These are phyloP conservation scores for cat (Felis catus) DNA, from an alignment of 2,113 vertebrate species.

Conservation along the genomic window DNA sequence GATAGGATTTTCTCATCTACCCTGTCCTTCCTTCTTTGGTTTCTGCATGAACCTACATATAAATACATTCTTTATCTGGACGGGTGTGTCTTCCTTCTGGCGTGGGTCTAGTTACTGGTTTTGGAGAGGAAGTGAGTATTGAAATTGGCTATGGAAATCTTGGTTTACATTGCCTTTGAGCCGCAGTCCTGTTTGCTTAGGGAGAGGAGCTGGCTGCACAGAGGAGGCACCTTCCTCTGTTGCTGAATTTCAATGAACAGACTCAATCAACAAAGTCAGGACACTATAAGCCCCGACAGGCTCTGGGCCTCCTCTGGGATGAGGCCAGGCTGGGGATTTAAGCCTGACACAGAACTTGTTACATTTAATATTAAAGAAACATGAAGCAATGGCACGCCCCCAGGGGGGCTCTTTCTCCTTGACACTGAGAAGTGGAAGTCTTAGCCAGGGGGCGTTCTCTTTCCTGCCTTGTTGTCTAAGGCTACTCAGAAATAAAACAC, in stretches of 20 bases:
- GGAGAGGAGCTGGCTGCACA: background rate
- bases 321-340: background rate
- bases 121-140: background rate
- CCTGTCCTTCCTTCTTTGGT: background rate
- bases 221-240: background rate
- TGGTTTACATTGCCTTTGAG: background rate
- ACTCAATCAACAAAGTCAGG: conserved; percentile 12
- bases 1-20: background rate
- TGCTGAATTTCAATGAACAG: conserved; percentile 42
- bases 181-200: background rate
- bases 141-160: background rate
- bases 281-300: background rate
- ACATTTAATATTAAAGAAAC: conserved; percentile 30
- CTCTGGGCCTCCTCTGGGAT: background rate
- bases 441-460: background rate
- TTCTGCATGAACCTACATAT: conserved; percentile 9
- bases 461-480: background rate
- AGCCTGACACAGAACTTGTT: background rate
- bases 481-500: background rate
- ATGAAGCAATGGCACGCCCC: background rate
- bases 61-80: conserved; percentile 8
- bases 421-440: background rate
- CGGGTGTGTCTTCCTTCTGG: background rate
- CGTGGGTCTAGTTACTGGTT: background rate
- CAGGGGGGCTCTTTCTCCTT: background rate